phyloP scores from a whole-genome alignment of 2,888 invertebrate genomes.

The Hanleya hanleyi region DNA sequence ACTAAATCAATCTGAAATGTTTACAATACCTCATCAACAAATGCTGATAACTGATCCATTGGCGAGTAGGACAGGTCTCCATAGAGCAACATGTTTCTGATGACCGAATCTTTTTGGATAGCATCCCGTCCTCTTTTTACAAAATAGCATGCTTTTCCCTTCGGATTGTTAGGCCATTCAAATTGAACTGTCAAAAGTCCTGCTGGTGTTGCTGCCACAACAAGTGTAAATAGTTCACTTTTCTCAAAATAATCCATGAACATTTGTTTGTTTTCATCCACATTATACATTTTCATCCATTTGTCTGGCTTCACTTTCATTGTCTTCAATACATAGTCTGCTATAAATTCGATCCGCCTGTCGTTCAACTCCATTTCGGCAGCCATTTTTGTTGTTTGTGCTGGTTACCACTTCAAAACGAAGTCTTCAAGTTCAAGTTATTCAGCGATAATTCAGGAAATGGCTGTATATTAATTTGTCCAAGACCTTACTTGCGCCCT shows the following conservation, averaged over 20 bases:
- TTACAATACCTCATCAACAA: conserved; percentile 94
- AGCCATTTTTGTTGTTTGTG: conserved; percentile 43
- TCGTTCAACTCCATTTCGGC: conserved; percentile 76
- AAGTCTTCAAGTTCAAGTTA: too few species aligned
- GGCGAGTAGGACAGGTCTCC: conserved; percentile 92
- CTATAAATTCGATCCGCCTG: conserved; percentile 87
- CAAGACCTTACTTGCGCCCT: too few species aligned
- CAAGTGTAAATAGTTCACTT: conserved; percentile 59
- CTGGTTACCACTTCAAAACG: too few species aligned
- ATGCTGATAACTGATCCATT: conserved; percentile 91
- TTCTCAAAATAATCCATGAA: conserved; percentile 73
- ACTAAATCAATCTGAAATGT: too few species aligned
- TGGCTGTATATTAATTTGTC: too few species aligned
- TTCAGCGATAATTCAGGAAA: too few species aligned
- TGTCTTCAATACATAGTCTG: conserved; percentile 79
- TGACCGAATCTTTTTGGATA: conserved; percentile 77
- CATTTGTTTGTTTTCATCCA: conserved; percentile 71
- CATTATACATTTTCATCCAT: conserved; percentile 84
- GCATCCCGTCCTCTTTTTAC: conserved; percentile 82
- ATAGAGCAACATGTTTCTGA: conserved; percentile 82
- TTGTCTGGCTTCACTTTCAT: conserved; percentile 94
- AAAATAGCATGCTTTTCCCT: conserved; percentile 79
- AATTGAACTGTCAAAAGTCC: conserved; percentile 82
- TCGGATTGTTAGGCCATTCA: conserved; percentile 86
- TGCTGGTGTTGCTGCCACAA: conserved; percentile 60